These are phyloP conservation scores for Antheraea yamamai DNA, from an alignment of 2,888 invertebrate genomes.

Conservation along the genomic window DNA sequence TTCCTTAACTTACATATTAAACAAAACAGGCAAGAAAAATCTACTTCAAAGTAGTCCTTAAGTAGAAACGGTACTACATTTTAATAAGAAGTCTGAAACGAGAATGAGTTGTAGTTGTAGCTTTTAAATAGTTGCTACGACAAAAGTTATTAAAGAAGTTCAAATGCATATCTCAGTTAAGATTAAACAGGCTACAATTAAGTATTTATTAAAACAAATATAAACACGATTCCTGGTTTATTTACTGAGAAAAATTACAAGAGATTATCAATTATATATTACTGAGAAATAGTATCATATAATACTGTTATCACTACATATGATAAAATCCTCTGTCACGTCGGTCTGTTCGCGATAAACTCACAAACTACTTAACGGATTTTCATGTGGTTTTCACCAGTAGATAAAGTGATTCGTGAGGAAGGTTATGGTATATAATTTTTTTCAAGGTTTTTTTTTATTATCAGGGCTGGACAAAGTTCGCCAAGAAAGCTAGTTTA, in stretches of 20 bases:
- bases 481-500: no score
- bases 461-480: no score
- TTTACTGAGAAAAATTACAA: neutral
- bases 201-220: neutral
- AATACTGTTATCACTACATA: no score
- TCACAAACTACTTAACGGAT: no score
- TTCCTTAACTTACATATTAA: no score
- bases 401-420: no score
- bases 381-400: no score
- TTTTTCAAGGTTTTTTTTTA: no score
- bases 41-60: neutral
- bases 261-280: neutral
- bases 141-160: slow-evolving; percentile 50
- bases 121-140: slow-evolving; percentile 53
- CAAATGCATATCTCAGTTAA: slow-evolving; percentile 26
- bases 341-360: no score
- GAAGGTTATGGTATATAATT: no score
- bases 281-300: neutral
- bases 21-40: neutral
- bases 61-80: slow-evolving; percentile 14
- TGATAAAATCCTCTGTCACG: no score
- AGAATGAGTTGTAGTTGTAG: slow-evolving; percentile 49
- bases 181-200: neutral
- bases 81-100: slow-evolving; percentile 49
- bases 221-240: neutral